Conservation (phyloP, 1,140 invertebrate genomes). For the Homalodisca vitripennis region DNA sequence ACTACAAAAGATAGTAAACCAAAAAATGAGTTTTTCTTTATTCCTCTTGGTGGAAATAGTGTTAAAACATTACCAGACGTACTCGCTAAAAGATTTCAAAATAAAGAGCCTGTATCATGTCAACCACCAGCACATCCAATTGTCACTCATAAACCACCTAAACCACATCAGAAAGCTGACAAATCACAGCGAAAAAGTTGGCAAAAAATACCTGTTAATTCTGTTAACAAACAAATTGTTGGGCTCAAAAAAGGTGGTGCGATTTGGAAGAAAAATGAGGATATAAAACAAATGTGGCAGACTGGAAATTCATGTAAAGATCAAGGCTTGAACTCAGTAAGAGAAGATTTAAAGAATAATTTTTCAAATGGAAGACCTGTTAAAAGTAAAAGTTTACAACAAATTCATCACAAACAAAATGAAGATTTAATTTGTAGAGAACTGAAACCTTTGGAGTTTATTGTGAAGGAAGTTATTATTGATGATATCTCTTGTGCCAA, state of each 20-base stretch:
- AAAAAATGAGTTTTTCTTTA: conserved; percentile 43
- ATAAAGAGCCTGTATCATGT: conserved; percentile 35
- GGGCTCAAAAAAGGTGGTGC: conserved; percentile 1
- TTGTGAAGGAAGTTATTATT: conserved; percentile 24
- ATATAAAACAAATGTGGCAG: conserved; percentile 42
- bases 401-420: conserved; percentile 10
- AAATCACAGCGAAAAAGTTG: conserved; percentile 36
- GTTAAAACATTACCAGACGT: conserved; percentile 33
- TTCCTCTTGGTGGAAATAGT: conserved; percentile 36
- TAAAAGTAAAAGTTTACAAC: conserved; percentile 1
- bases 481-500: conserved; percentile 17
- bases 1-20: conserved; percentile 26
- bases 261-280: conserved; percentile 42
- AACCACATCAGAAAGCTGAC: conserved; percentile 50
- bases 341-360: conserved; percentile 29
- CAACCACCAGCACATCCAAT: conserved; percentile 44
- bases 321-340: conserved; percentile 36
- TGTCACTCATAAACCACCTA: conserved; percentile 53
- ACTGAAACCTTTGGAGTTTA: conserved; percentile 22
- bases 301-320: conserved; percentile 35
- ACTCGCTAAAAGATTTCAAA: conserved; percentile 35
- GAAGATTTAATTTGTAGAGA: conserved; percentile 16
- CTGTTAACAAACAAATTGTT: not conserved
- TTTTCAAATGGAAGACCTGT: conserved; percentile 8
- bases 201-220: conserved; percentile 32